A percentile compares a stretch with the other conserved stretches of the same genome.
Conservation (phyloP, 2,888 invertebrate species). For the Cephus pulcher region DNA sequence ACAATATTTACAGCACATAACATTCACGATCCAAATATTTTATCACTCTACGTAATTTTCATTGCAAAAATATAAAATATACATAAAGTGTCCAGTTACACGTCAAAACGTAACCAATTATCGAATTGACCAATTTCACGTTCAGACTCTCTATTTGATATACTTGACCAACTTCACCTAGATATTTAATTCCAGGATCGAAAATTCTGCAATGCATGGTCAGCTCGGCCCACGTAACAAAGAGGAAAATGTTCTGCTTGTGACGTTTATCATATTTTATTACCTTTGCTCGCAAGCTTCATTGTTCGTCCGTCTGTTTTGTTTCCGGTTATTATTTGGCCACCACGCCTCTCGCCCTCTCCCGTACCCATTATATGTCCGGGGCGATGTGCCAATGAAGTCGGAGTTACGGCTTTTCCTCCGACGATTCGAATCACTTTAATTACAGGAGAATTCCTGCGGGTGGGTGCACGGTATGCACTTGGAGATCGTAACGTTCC, state of each 20-base stretch:
- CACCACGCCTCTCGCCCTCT: constrained; percentile 21
- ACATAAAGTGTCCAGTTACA: background rate
- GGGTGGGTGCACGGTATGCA: background rate
- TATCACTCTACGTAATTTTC: background rate
- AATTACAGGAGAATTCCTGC: background rate
- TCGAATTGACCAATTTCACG: background rate
- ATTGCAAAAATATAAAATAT: background rate
- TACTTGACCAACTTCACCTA: background rate
- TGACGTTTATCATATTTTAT: constrained; percentile 59
- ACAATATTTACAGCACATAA: background rate
- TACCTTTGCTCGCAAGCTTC: constrained; percentile 49
- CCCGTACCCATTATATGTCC: constrained; percentile 28
- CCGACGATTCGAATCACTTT: constrained; percentile 30
- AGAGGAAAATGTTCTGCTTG: constrained; percentile 40
- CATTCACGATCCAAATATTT: background rate
- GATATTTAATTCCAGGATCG: background rate
- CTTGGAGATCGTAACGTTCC: background rate
- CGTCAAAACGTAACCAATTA: background rate
- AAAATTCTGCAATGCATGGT: background rate
- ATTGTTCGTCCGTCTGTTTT: constrained; percentile 57
- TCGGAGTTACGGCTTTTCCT: constrained; percentile 43
- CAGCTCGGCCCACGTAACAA: constrained; percentile 34
- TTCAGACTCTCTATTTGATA: background rate
- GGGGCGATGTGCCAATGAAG: constrained; percentile 39
- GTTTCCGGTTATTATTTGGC: constrained; percentile 56